Conservation (phyloP, 2,888 invertebrate genomes). For the Drosophila kambysellisi region DNA sequence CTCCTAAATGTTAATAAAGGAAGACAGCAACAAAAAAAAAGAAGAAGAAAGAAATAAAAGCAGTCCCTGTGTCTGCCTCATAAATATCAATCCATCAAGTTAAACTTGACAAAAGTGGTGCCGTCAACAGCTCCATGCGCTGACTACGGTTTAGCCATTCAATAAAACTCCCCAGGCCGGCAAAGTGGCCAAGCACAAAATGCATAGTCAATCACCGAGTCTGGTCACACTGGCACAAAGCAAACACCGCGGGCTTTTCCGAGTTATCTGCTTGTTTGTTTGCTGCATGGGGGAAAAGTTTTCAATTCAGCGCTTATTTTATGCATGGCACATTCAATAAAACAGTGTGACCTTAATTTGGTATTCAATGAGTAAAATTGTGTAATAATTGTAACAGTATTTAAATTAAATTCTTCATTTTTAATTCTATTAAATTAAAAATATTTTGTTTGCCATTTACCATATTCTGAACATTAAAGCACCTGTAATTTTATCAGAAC, state of each 20-base stretch:
- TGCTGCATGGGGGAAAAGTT: background rate
- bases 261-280: background rate
- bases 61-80: slow-evolving; percentile 1
- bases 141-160: slow-evolving; percentile 21
- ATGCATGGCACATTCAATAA: background rate
- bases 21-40: background rate
- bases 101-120: slow-evolving; percentile 39
- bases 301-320: background rate
- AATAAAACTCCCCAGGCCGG: slow-evolving; percentile 23
- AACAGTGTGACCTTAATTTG: background rate
- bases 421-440: no score
- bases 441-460: background rate
- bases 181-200: slow-evolving; percentile 3
- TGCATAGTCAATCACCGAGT: slow-evolving; percentile 41
- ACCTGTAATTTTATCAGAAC: background rate
- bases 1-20: slow-evolving; percentile 21
- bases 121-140: slow-evolving; percentile 35
- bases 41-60: background rate
- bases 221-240: slow-evolving; percentile 29
- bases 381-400: background rate
- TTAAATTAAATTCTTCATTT: background rate
- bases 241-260: slow-evolving; percentile 1
- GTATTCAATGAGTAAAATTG: background rate
- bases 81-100: slow-evolving; percentile 58
- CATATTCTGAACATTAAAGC: background rate